Evolutionary conservation across 1,140 invertebrate genomes (phyloP).

Genomic region (Zaprionus davidi): DNA sequence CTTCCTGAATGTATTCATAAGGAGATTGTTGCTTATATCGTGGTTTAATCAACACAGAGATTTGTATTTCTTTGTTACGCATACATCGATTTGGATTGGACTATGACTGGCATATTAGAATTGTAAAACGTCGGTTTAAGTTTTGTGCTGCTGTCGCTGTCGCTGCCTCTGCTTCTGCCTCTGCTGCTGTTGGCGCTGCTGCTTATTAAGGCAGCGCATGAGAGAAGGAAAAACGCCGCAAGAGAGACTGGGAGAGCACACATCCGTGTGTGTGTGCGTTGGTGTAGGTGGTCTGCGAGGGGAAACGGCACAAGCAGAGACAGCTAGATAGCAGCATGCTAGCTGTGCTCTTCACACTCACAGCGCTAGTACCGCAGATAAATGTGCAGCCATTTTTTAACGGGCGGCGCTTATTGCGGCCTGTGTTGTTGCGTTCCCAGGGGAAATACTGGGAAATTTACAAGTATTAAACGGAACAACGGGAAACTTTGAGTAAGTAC

Average conservation of each 20-base stretch:
- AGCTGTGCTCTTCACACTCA: constrained; percentile 43
- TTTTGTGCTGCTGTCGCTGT: constrained; percentile 56
- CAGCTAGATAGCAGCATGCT: constrained; percentile 12
- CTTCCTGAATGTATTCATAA: constrained; percentile 7
- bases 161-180: not conserved
- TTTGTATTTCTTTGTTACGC: constrained; percentile 59
- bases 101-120: constrained; percentile 44
- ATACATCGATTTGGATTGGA: constrained; percentile 58
- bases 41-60: constrained; percentile 26
- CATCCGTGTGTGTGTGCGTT: constrained; percentile 2
- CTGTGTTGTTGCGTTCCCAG: constrained; percentile 23
- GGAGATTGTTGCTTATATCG: constrained; percentile 15
- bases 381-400: constrained; percentile 77
- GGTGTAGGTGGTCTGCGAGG: constrained; percentile 12
- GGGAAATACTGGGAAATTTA: constrained; percentile 75
- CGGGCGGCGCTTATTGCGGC: constrained; percentile 59
- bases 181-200: not conserved
- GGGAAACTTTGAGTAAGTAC: not conserved
- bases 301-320: constrained; percentile 29
- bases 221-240: constrained; percentile 21
- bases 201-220: constrained; percentile 41
- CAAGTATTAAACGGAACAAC: not conserved
- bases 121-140: constrained; percentile 76
- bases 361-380: constrained; percentile 47
- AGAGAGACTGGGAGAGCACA: not conserved